Base-by-base conservation (phyloP, 2,797 vertebrate genomes). In the Glossophaga mutica region DNA sequence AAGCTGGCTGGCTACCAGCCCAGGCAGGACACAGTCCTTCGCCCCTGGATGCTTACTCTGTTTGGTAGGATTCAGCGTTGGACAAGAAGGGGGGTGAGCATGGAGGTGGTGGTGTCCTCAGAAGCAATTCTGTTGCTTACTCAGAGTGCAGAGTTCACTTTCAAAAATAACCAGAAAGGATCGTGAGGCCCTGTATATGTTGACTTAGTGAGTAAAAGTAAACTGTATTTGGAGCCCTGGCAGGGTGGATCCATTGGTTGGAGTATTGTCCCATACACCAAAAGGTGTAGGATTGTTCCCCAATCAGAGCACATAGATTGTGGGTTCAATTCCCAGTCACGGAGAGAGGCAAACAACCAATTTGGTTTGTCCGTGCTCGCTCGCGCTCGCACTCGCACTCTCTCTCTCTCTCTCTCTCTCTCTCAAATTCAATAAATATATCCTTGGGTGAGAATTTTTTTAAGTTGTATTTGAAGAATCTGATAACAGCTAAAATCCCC, bases 61-160 rank as follows among this genome's bases (percentile, higher is more conserved):
- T 34, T 9, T 0, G 18, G 9, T 0, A 21, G 37, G 46, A 19
- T 26, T 59, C 42, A 8, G 24, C 44, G 50, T 34, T 5, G 3
- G 70, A 65, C 10, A 18, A 10, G 24, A 29, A n/a, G 18, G 32
- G 4, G 2, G 19, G 6, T n/a, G 32, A 26, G 15, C 16, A 15
- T n/a, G 9, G 15, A 14, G 26, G 42, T 18, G 9, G 29, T 12
- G 12, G 14, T 15, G 4, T 15, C 67, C 52, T 22, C 0, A 65
- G 50, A 15, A 7, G 7, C 67, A 46, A 50, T 34, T 39, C 26
- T 48, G 57, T 29, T 59, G 42, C 15, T 19, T 6, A 81, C 21
- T 46, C 18, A 9, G 6, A 6, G 6, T 34, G 2, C 32, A 50
- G 5, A 24, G 19, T 21, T 39, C 2, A 59, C 9, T 22, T 22